Conservation (phyloP, 2,113 vertebrate species). For the Protobothrops mucrosquamatus region DNA sequence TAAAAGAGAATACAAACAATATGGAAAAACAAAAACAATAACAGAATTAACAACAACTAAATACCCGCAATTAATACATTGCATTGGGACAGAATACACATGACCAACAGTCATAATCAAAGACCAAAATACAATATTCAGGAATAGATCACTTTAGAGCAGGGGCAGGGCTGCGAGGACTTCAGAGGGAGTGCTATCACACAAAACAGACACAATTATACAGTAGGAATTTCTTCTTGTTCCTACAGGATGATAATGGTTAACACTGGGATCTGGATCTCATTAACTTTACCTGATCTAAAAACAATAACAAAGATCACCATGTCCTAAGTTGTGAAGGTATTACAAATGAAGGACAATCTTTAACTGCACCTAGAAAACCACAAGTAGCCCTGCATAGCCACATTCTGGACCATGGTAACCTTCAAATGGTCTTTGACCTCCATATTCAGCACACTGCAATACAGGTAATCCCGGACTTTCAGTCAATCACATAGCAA, state of each 20-base stretch:
- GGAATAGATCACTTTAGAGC: background rate
- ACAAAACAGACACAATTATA: background rate
- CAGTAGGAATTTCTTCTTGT: background rate
- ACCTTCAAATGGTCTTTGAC: too few species aligned
- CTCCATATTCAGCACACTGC: too few species aligned
- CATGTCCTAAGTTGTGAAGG: too few species aligned
- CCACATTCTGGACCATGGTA: too few species aligned
- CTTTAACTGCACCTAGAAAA: too few species aligned
- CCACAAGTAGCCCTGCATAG: too few species aligned
- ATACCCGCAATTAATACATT: background rate
- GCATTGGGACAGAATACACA: background rate
- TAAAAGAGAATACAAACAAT: background rate
- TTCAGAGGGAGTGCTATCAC: background rate
- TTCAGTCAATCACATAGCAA: too few species aligned
- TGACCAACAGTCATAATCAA: background rate
- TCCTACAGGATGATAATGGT: background rate
- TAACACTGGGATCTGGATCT: background rate
- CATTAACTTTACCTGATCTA: too few species aligned
- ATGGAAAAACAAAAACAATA: background rate
- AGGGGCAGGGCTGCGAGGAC: background rate
- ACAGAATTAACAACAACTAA: background rate
- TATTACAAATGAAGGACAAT: too few species aligned
- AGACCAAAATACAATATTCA: background rate
- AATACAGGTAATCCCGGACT: too few species aligned
- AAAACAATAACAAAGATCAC: too few species aligned